Evolutionary conservation across 2,888 invertebrate species (phyloP), one percentile per base, ranked within the genome.

Genomic region (Coenonympha glycerion): DNA sequence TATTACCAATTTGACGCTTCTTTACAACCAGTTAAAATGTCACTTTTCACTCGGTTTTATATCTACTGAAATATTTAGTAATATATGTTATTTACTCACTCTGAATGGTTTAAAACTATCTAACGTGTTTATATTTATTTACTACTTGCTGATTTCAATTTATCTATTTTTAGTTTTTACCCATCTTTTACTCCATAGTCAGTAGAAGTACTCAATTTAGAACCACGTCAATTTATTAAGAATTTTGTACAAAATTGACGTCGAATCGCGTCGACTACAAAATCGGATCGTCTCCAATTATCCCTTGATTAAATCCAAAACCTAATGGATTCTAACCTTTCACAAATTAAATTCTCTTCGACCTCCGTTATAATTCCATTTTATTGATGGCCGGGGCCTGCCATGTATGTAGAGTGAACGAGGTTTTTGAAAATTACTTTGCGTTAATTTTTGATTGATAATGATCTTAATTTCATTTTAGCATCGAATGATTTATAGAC

Each of bases 1-100:
- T 68, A 69, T 62, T 56, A 57, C 53, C 58, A 60, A 66, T 71
- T 74, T 69, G 66, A 68, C 63, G 60, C 57, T 61, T 52, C 61
- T 60, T 73, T 73, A 69, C 62, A 57, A 61, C 58, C 60, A 57
- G 49, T 40, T 57, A 42, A 60, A 64, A 70, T 64, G 71, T 65
- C 44, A 33, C 13, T 44, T 44, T 44, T 33, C 44, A 44, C 44
- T 44, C 21, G 21, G 19, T 22, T 31, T 44, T 44, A 44, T 31
- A n/a, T 31, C 13, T 24, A 39, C 15, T 41, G 22, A 31, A 31
- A 31, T 44, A 30, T 33, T 44, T 33, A 24, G 37, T 39, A 24
- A 18, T 24, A 8, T 28, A 26, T 26, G 9, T 3, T 26, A 1
- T 9, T 34, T 34, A 30, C 30, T 34, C 18, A 34, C 8, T 16